Evolutionary conservation across 2,888 invertebrate genomes (phyloP), one percentile per base, ranked within the genome.

Genomic region (Trissonchulus sp.): DNA sequence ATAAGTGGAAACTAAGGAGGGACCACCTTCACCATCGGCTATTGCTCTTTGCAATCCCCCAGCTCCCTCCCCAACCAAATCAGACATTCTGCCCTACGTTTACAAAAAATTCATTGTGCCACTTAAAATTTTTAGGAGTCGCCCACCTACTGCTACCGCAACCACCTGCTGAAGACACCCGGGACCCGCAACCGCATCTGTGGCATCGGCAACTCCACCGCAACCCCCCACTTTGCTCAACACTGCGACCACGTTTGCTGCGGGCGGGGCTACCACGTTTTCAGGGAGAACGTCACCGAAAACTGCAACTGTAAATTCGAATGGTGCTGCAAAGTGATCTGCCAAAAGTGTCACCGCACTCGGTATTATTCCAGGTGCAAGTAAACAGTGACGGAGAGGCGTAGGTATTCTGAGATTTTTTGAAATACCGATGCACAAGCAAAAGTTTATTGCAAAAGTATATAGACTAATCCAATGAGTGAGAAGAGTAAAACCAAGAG

Each of bases 161-260:
- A 28, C 23, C 30, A 34, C 18, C 28, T 69, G 1, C 34, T 76
- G 79, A 80, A 82, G 1, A 79, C 81, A 33, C 77, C 83, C 60
- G 87, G 87, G 1, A 87, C 87, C 1, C 78, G 77, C 1, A 86
- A 85, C 0, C 80, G 87, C 1, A 78, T 81, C 71, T 88, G 88
- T 80, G 86, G 86, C 76, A 63, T 74, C 1, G 84, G 86, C 1
- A 82, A 86, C 65, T 87, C 86, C 76, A 86, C 87, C 62, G 81
- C 82, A 74, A 78, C 79, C 1, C 79, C 79, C 69, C 68, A 74
- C 63, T 23, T 23, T 63, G 30, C 63, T 30, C n/a, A 30, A 48
- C 79, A 83, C 76, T 88, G 88, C 80, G 84, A 85, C 77, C 78
- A 85, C 65, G 79, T 88, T 76, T 88, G 88, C 80, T 88, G 88